phyloP scores from a whole-genome alignment of 2,888 invertebrate genomes.

The Branchellion lobata region DNA sequence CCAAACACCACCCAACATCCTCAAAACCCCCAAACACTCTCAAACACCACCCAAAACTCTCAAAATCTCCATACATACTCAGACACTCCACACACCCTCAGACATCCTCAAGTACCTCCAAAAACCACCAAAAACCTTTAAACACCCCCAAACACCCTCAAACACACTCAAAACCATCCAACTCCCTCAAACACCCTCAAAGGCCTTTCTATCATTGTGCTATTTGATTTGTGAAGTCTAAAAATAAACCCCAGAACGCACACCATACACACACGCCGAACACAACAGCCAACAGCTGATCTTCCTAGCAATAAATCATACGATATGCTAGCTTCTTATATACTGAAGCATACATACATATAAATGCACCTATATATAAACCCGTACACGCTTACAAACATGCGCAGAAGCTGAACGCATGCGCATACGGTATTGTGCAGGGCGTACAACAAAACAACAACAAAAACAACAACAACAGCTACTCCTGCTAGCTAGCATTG shows the following conservation, averaged over 20 bases:
- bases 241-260: too few relatives aligned
- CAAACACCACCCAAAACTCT: too few relatives aligned
- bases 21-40: too few relatives aligned
- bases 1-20: too few relatives aligned
- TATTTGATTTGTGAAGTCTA: too few relatives aligned
- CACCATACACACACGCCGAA: constrained; percentile 2
- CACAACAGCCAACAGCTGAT: constrained; percentile 6
- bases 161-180: constrained; percentile 22
- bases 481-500: constrained; percentile 5
- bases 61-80: not conserved
- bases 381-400: too few relatives aligned
- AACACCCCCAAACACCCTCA: constrained; percentile 36
- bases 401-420: too few relatives aligned
- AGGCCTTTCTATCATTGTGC: too few relatives aligned
- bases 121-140: constrained; percentile 20
- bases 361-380: too few relatives aligned
- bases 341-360: not conserved
- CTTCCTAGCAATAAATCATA: constrained; percentile 11
- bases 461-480: not conserved
- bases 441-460: not conserved
- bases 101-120: constrained; percentile 28
- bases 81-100: constrained; percentile 12
- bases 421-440: too few relatives aligned
- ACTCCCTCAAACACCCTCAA: constrained; percentile 20
- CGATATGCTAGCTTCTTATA: not conserved